Base-by-base conservation (phyloP, 1,140 invertebrate species). In the Drosophila yakuba region DNA sequence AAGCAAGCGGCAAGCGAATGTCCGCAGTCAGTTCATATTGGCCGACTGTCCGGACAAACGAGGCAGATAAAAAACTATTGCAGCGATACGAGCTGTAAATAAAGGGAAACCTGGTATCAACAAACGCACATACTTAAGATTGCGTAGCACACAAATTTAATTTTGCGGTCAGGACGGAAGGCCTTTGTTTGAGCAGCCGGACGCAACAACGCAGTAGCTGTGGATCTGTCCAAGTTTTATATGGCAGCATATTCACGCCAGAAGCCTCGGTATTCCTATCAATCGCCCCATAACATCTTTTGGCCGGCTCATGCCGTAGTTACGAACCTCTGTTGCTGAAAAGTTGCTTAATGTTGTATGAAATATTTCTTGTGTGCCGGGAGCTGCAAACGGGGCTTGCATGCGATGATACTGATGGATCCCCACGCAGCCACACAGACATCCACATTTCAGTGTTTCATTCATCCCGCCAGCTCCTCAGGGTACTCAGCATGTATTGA, bases 41-140 rank as follows among this genome's bases (percentile, higher is more conserved):
- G 15, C 43, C 43, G 43, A 35, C 17, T 10, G 54, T 39, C 25
- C 44, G 36, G 55, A 32, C 41, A 67, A 75, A 52, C 54, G 43
- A 59, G 54, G 72, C 35, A 63, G 73, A 85, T 85, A 85, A 80
- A 73, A 75, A 64, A 41, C 59, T 52, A 84, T 77, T 80, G 59
- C 68, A 60, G 45, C 51, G 61, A 78, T 74, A 57, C 43, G 35
- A 61, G 58, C 74, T 45, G 57, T 25, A 59, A 48, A 69, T 69
- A 78, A 56, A 38, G 44, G 63, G 23, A 54, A 57, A 11, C 52
- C 58, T 38, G 45, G 64, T 23, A 54, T 59, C n/a, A 15, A 12
- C 25, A 48, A 56, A 28, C 28, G 63, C n/a, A 60, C 48, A 72
- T 17, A 50, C 50, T 45, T 43, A 50, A 54, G 63, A 61, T 57